Percentiles rank a stretch among this genome's conserved stretches.
Conservation (phyloP, 2,113 vertebrate genomes). For the Salvator merianae region DNA sequence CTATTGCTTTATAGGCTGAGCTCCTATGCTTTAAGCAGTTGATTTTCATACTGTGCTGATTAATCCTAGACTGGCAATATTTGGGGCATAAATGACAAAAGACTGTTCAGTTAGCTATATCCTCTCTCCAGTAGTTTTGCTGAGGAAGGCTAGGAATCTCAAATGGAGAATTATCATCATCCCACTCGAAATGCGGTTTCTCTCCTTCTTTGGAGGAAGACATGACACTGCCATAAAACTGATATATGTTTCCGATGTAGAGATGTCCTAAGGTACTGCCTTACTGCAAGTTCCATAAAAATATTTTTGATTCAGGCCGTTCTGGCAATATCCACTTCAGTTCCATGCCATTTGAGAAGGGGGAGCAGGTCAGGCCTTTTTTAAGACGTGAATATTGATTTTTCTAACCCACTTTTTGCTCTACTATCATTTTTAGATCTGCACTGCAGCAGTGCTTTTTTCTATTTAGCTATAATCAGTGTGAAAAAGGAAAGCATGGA, state of each 20-base stretch:
- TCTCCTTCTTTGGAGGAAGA: background rate
- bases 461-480: constrained; percentile 20
- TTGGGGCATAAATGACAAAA: background rate
- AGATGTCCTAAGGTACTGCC: background rate
- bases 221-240: background rate
- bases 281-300: background rate
- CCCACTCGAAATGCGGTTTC: background rate
- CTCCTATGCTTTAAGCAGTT: too few relatives aligned
- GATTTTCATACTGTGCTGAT: too few relatives aligned
- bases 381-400: constrained; percentile 22
- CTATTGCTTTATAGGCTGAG: too few relatives aligned
- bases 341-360: background rate
- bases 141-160: background rate
- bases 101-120: background rate
- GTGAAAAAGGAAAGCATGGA: background rate
- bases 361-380: background rate
- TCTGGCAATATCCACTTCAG: background rate
- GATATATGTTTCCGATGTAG: background rate
- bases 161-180: background rate
- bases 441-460: constrained; percentile 14
- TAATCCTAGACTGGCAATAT: background rate
- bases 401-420: constrained; percentile 47
- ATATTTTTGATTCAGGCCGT: background rate
- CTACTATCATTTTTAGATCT: background rate
- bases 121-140: background rate